A percentile compares a stretch with the other conserved stretches of the same genome.
phyloP scores from a whole-genome alignment of 2,888 invertebrate species.

The Gisinianus flammeolus region DNA sequence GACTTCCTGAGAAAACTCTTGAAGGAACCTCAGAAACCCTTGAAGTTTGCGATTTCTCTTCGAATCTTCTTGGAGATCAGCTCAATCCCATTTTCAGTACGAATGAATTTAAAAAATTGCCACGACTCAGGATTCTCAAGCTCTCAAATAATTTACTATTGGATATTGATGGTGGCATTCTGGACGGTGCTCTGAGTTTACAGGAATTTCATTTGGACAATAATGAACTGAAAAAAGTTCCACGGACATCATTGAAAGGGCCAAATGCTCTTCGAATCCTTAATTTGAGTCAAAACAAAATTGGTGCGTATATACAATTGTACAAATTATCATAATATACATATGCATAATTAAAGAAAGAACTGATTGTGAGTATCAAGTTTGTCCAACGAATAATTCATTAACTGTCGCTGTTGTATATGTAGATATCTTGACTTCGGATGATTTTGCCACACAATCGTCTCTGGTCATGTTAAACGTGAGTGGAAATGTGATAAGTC shows the following conservation, averaged over 20 bases:
- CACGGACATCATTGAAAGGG: slow-evolving; percentile 81
- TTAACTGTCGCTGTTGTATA: no score
- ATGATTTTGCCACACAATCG: slow-evolving; percentile 73
- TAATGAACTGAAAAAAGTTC: slow-evolving; percentile 77
- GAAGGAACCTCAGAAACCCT: slow-evolving; percentile 64
- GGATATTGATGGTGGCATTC: slow-evolving; percentile 82
- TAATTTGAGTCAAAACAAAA: slow-evolving; percentile 78
- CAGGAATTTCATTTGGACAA: slow-evolving; percentile 81
- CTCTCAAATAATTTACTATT: slow-evolving; percentile 80
- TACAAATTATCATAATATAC: not conserved
- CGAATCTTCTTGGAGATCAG: slow-evolving; percentile 87
- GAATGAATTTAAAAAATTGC: slow-evolving; percentile 79
- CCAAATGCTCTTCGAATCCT: slow-evolving; percentile 75
- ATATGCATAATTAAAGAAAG: not conserved
- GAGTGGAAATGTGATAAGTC: slow-evolving; percentile 76
- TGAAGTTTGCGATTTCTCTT: slow-evolving; percentile 73
- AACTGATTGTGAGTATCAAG: no score
- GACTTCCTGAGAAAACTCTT: slow-evolving; percentile 70
- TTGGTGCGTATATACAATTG: slow-evolving; percentile 69
- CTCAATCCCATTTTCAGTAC: slow-evolving; percentile 89
- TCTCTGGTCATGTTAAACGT: slow-evolving; percentile 77
- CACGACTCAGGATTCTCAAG: slow-evolving; percentile 73
- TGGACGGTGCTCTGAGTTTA: slow-evolving; percentile 80
- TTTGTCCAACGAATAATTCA: no score
- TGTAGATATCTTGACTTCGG: slow-evolving; percentile 71